Percentiles rank a stretch among this genome's conserved stretches.
phyloP scores from a whole-genome alignment of 1,140 invertebrate genomes.

The Galleria mellonella region DNA sequence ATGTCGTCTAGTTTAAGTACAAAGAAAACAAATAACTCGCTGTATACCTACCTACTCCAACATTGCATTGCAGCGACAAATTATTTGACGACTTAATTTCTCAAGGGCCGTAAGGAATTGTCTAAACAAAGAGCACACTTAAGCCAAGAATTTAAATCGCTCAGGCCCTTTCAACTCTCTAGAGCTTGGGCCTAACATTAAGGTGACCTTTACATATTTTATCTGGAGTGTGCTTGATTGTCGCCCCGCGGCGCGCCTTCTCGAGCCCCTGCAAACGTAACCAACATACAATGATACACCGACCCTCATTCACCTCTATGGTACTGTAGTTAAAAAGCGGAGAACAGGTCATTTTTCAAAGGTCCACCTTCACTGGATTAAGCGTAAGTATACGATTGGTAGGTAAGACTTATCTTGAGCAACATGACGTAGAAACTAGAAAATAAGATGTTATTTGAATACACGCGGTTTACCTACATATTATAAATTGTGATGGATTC shows the following conservation, averaged over 20 bases:
- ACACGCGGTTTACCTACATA: too few relatives aligned
- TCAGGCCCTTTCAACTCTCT: constrained; percentile 29
- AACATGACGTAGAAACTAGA: constrained; percentile 30
- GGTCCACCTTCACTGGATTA: constrained; percentile 35
- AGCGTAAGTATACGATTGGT: constrained; percentile 27
- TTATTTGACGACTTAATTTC: background rate
- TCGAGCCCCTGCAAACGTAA: constrained; percentile 37
- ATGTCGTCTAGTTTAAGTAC: too few relatives aligned
- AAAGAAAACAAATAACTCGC: too few relatives aligned
- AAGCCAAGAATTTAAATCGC: constrained; percentile 43
- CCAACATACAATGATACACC: constrained; percentile 42
- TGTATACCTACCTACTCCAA: background rate
- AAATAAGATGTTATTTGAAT: constrained; percentile 25
- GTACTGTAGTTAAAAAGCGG: constrained; percentile 25
- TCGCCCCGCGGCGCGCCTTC: constrained; percentile 40
- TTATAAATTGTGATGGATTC: too few relatives aligned
- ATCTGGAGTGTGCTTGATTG: constrained; percentile 59
- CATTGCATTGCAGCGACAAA: background rate
- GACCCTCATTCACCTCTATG: constrained; percentile 26
- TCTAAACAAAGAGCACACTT: constrained; percentile 16
- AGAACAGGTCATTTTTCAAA: constrained; percentile 20
- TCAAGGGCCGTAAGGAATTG: constrained; percentile 5
- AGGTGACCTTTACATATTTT: constrained; percentile 68
- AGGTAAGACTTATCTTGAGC: constrained; percentile 45
- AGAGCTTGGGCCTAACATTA: constrained; percentile 27